Evolutionary conservation across 2,113 vertebrate genomes (phyloP).

Genomic region (Lepidiolamprologus cunningtoni): DNA sequence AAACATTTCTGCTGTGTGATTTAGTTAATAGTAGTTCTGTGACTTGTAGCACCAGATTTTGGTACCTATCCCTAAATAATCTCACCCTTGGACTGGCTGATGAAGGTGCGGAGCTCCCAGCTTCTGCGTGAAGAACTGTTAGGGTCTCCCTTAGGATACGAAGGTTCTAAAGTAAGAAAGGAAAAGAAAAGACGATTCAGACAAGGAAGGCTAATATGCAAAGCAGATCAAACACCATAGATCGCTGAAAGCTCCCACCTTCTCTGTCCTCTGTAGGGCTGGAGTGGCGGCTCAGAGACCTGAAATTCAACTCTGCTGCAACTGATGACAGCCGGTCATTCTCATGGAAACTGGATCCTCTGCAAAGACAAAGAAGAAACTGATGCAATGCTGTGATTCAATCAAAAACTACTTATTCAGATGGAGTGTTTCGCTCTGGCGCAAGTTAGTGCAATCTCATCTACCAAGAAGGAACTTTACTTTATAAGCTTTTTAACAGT

Average conservation of each 20-base stretch:
- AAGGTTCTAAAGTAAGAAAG: conserved; percentile 74
- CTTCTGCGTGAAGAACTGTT: conserved; percentile 77
- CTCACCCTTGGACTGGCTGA: conserved; percentile 89
- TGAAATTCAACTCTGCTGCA: conserved; percentile 88
- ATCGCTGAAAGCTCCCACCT: conserved; percentile 64
- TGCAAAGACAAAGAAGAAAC: conserved; percentile 43
- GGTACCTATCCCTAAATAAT: not conserved
- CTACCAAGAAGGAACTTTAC: not conserved
- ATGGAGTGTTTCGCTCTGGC: not conserved
- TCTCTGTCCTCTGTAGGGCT: conserved; percentile 96
- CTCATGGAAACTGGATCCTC: conserved; percentile 89
- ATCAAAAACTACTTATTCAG: not conserved
- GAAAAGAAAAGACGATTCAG: not conserved
- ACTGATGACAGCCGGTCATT: conserved; percentile 91
- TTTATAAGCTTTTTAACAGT: not conserved
- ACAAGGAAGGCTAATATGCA: not conserved
- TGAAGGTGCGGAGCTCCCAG: conserved; percentile 93
- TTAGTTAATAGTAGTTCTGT: not conserved
- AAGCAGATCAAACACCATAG: not conserved
- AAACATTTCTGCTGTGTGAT: not conserved
- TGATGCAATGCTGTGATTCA: not conserved
- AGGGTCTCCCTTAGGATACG: conserved; percentile 85
- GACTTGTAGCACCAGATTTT: not conserved
- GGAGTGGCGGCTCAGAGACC: conserved; percentile 94
- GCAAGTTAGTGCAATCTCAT: not conserved